Base-by-base conservation (phyloP, 2,113 vertebrate genomes). In the Brachypteracias leptosomus region DNA sequence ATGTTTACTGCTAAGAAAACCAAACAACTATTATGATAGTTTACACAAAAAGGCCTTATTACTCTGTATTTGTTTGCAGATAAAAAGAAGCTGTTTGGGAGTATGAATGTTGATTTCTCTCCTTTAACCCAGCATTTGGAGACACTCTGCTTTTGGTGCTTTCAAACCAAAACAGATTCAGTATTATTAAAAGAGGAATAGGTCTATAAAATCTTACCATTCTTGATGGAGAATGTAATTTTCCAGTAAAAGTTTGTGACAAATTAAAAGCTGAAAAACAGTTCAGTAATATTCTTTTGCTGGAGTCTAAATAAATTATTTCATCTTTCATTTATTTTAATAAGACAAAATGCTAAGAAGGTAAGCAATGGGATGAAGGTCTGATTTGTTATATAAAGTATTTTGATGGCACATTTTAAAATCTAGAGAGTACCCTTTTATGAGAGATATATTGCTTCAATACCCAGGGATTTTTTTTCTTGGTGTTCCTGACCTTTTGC, bases 401-500 rank as follows among this genome's bases (percentile, higher is more conserved):
- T 91, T 90, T 76, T 67, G 75, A 88, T 78, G 42, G 28, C 28
- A 44, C 57, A 75, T 51, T 95, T 94, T 95, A 79, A 59, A 94
- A 85, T 90, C 57, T 76, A 88, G 52, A 52, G 65, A 59, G 65
- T 63, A n/a, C 22, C 40, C 63, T 96, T 95, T 97, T 96, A 89
- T 86, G 88, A 85, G 42, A 88, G 59, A 82, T 85, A 52, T 77
- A 95, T 94, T 94, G 57, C 86, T 93, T 83, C 67, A 94, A 75
- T 95, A 93, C 61, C 36, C 33, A 47, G 73, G 57, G 87, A 82
- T 82, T 31, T 96, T 89, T 58, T 95, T 96, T 95, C 95, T 78
- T 91, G 63, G 94, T 96, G 65, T 89, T 97, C 78, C 73, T 94
- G 94, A 88, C 92, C 83, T 91, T 90, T 94, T 96, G 92, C 71